These are phyloP conservation scores for Axea sp. DNA, from an alignment of 2,888 invertebrate genomes.

Conservation along the genomic window DNA sequence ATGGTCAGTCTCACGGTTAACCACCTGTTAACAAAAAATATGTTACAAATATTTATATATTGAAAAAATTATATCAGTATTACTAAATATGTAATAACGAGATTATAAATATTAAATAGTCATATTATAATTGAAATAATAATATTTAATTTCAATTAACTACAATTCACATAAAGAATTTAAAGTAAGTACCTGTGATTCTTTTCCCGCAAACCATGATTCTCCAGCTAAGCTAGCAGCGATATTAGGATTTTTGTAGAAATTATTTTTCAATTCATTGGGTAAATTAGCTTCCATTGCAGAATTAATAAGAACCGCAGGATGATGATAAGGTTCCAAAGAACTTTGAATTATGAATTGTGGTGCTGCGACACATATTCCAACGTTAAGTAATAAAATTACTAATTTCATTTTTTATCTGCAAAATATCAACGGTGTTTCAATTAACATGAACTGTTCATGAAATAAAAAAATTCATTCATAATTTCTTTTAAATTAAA, in stretches of 20 bases:
- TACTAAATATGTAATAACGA: too few species aligned
- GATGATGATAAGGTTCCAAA: constrained; percentile 81
- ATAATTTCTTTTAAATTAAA: too few species aligned
- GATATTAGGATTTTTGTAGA: constrained; percentile 88
- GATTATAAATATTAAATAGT: too few species aligned
- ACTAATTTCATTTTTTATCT: too few species aligned
- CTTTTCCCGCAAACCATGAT: constrained; percentile 88
- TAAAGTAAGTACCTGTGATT: constrained; percentile 82
- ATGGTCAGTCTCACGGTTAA: constrained; percentile 89
- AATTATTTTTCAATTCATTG: constrained; percentile 84
- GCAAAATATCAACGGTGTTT: too few species aligned
- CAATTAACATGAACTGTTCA: too few species aligned
- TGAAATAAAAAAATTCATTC: too few species aligned
- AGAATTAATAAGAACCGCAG: constrained; percentile 86
- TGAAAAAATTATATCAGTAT: background rate
- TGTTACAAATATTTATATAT: background rate
- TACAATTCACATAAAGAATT: background rate
- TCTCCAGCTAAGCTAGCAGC: constrained; percentile 88
- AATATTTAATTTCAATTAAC: background rate
- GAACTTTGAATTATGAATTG: constrained; percentile 66
- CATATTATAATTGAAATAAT: too few species aligned
- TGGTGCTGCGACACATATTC: constrained; percentile 68
- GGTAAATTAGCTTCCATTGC: constrained; percentile 87
- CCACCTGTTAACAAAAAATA: constrained; percentile 79
- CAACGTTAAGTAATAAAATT: constrained; percentile 59